Evolutionary conservation across 23 tunicate genomes (phyloP).

Genomic region (Halocynthia aurantium): DNA sequence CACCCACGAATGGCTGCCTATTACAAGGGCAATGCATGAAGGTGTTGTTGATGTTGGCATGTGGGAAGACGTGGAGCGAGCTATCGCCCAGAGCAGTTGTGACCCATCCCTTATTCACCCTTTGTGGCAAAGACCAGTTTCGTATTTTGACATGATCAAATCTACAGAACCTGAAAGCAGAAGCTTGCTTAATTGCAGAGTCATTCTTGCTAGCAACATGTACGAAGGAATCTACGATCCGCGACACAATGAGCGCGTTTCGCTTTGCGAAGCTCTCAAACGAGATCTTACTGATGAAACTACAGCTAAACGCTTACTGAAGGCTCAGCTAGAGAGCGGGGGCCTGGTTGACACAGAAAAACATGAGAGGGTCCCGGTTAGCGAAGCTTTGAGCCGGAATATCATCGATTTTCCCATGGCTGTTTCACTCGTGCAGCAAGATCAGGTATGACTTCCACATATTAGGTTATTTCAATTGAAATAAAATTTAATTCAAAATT

Average conservation of each 20-base stretch:
- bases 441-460: not conserved
- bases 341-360: slow-evolving; percentile 11
- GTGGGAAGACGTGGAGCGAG: slow-evolving; percentile 23
- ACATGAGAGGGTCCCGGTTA: slow-evolving; percentile 18
- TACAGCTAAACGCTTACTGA: slow-evolving; percentile 21
- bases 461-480: no score
- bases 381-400: slow-evolving; percentile 15
- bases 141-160: slow-evolving; percentile 18
- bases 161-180: slow-evolving; percentile 17
- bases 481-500: no score
- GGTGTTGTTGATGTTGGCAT: slow-evolving; percentile 16
- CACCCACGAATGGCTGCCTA: slow-evolving; percentile 25
- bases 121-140: slow-evolving; percentile 23
- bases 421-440: slow-evolving; percentile 18
- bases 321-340: slow-evolving; percentile 27
- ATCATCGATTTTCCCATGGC: slow-evolving; percentile 27
- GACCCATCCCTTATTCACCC: slow-evolving; percentile 13
- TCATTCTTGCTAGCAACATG: slow-evolving; percentile 18
- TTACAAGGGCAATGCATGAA: slow-evolving; percentile 26
- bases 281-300: slow-evolving; percentile 8
- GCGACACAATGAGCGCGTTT: slow-evolving; percentile 5
- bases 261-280: slow-evolving; percentile 12
- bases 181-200: slow-evolving; percentile 8
- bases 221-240: slow-evolving; percentile 25
- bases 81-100: not conserved